Conservation (phyloP, 2,888 invertebrate genomes). For the Oscheius sp. region DNA sequence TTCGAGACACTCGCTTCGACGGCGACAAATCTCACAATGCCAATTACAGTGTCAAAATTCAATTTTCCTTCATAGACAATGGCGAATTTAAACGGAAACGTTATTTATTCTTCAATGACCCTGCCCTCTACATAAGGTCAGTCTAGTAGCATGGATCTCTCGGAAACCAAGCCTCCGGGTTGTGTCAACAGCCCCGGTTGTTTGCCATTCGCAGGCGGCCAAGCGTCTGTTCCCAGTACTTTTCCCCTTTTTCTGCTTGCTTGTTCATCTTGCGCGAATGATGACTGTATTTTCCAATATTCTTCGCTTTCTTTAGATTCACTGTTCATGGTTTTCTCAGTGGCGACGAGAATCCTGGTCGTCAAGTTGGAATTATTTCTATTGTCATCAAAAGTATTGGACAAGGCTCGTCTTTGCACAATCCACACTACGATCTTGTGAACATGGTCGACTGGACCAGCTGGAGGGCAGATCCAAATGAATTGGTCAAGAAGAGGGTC, state of each 20-base stretch:
- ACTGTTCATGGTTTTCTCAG: conserved; percentile 50
- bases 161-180: neutral
- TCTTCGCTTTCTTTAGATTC: conserved; percentile 34
- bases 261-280: neutral
- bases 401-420: neutral
- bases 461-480: neutral
- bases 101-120: conserved; percentile 18
- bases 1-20: conserved; percentile 47
- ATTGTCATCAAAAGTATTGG: conserved; percentile 45
- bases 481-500: conserved; percentile 1
- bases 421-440: neutral
- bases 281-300: neutral
- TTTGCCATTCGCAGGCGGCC: conserved; percentile 22
- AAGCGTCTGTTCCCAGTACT: conserved; percentile 1
- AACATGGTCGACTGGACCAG: conserved; percentile 7
- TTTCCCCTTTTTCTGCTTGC: conserved; percentile 3
- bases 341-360: conserved; percentile 43
- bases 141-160: neutral
- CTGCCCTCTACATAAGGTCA: conserved; percentile 25
- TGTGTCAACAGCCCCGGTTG: conserved; percentile 25
- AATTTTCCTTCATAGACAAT: conserved; percentile 31
- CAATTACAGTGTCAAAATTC: conserved; percentile 36
- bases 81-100: conserved; percentile 15
- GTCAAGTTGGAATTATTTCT: conserved; percentile 48
- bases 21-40: conserved; percentile 49